Evolutionary conservation across 2,113 vertebrate genomes (phyloP).

Genomic region (Rhipidura dahli): DNA sequence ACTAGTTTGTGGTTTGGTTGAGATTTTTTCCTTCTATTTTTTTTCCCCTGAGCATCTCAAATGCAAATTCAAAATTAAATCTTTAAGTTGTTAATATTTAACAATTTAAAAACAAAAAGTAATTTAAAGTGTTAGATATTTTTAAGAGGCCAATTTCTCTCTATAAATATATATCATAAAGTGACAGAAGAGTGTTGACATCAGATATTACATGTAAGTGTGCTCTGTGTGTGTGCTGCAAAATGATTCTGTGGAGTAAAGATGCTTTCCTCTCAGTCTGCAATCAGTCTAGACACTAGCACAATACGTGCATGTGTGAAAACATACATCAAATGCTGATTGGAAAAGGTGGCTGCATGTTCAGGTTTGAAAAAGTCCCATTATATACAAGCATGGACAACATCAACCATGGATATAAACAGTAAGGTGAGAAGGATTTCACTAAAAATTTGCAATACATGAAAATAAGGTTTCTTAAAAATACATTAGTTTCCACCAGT

Average conservation of each 20-base stretch:
- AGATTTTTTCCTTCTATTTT: not conserved
- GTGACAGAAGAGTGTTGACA: slow-evolving; percentile 56
- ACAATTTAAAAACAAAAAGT: not conserved
- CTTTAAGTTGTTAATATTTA: not conserved
- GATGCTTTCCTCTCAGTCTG: not conserved
- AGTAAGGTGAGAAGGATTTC: not conserved
- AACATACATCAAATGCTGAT: not conserved
- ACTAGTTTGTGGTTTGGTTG: not conserved
- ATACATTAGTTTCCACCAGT: not conserved
- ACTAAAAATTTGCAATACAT: not conserved
- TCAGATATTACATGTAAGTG: not conserved
- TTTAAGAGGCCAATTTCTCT: not conserved
- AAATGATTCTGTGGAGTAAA: slow-evolving; percentile 9
- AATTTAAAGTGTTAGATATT: not conserved
- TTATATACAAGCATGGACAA: not conserved
- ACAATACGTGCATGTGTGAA: not conserved
- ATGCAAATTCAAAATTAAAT: not conserved
- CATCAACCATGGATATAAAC: not conserved
- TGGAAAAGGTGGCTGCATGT: not conserved
- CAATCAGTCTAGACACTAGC: not conserved
- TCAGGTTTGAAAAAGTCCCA: not conserved
- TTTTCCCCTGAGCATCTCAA: not conserved
- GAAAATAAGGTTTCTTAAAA: not conserved
- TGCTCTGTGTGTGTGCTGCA: not conserved
- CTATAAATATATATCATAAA: not conserved